These are phyloP conservation scores for Chalcis sispes DNA, from an alignment of 2,888 invertebrate species.

Conservation along the genomic window DNA sequence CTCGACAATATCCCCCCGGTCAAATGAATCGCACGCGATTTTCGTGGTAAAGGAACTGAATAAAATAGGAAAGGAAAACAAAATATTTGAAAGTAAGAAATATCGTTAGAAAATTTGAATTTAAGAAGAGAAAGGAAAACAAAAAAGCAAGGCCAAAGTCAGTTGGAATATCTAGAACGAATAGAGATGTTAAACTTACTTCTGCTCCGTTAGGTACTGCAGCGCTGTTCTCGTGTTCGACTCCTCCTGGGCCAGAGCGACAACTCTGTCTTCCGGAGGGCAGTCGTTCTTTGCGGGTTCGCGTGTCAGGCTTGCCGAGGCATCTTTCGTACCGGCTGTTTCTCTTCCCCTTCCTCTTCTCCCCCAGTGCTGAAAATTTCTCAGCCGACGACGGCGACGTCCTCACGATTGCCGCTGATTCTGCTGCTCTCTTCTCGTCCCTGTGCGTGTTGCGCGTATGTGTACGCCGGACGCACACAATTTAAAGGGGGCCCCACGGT, in stretches of 20 bases:
- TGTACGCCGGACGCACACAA: not conserved
- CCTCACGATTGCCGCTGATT: not conserved
- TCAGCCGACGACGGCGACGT: not conserved
- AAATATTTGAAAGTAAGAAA: not conserved
- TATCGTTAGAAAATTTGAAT: not conserved
- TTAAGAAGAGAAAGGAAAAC: constrained; percentile 16
- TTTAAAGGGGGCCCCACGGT: constrained; percentile 6
- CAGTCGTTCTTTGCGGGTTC: not conserved
- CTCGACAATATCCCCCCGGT: constrained; percentile 67
- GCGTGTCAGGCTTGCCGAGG: constrained; percentile 32
- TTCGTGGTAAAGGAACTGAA: not conserved
- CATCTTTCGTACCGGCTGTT: constrained; percentile 32
- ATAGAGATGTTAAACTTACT: constrained; percentile 3
- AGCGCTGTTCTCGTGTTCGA: not conserved
- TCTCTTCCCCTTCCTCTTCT: constrained; percentile 9
- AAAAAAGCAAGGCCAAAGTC: not conserved
- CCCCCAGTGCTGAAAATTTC: no score
- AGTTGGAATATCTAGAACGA: not conserved
- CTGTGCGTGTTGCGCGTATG: not conserved
- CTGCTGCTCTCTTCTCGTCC: not conserved
- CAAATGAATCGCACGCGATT: not conserved
- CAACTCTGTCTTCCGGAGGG: no score
- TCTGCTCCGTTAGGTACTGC: constrained; percentile 12
- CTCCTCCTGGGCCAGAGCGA: no score
- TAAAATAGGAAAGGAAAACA: not conserved